Base-by-base conservation (phyloP, 2,113 vertebrate genomes). In the Phalacrocorax aristotelis region DNA sequence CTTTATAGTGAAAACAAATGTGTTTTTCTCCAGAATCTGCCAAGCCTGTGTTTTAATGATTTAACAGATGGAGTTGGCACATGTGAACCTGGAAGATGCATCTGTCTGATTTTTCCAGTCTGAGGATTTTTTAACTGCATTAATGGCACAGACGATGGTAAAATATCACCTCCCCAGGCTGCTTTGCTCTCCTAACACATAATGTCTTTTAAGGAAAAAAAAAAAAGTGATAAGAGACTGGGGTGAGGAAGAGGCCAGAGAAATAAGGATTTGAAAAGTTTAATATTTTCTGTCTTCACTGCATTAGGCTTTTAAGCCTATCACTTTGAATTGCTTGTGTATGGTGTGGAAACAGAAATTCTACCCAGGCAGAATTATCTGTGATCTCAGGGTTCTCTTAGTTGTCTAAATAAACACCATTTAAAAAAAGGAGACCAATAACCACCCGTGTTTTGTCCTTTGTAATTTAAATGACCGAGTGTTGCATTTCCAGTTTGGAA, bases 41-140 rank as follows among this genome's bases (percentile, higher is more conserved):
- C 96, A 97, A 97, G 97, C 93, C 97, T 96, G 82, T 74, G 93
- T 92, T 97, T 96, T 97, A 97, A 98, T 96, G 98, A 97, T 95
- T 96, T 96, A 97, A 95, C 98, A 98, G 98, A 98, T 98, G 98
- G 98, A 97, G 96, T 96, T 83, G 68, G 98, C 98, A 97, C 97
- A 96, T 95, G 98, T 96, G 96, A 98, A 98, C 97, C 98, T 93
- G 97, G 91, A 90, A 96, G 98, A 97, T 95, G 94, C 98, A 97
- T 97, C 97, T 98, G 98, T 98, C 98, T 98, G 97, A 95, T 95
- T 97, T 97, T 97, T 96, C 97, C 97, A 97, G 98, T 97, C 97
- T 98, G 97, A 95, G 92, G 97, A 95, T 95, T 97, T 97, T 97
- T 98, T 87, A 97, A 91, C 97, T 95, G 97, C 94, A 87, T 95